Percentiles rank a stretch among this genome's conserved stretches.
phyloP scores from a whole-genome alignment of 53 echinoderm and acorn worm species.

The Crossaster papposus region DNA sequence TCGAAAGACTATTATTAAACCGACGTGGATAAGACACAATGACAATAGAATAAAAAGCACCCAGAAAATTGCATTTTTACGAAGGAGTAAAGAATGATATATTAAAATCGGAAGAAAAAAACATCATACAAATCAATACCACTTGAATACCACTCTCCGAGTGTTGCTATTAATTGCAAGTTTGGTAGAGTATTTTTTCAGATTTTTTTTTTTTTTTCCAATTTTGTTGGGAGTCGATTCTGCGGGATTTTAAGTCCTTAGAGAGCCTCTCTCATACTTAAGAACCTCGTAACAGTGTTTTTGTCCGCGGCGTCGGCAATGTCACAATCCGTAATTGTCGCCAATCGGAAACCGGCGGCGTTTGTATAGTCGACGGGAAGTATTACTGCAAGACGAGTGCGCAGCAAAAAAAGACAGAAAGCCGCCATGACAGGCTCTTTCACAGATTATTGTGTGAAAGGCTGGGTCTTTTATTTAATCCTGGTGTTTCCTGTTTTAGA shows the following conservation, averaged over 20 bases:
- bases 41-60: not conserved
- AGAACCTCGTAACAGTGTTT: slow-evolving; percentile 3
- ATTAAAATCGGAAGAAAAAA: no score
- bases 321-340: not conserved
- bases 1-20: not conserved
- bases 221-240: no score
- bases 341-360: slow-evolving; percentile 26
- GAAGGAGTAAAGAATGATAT: not conserved
- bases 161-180: not conserved
- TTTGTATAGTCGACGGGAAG: not conserved
- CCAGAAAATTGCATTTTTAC: not conserved
- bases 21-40: not conserved
- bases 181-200: not conserved
- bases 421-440: slow-evolving; percentile 33
- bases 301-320: not conserved
- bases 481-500: not conserved
- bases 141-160: not conserved
- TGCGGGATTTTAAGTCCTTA: not conserved
- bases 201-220: not conserved
- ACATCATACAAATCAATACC: not conserved
- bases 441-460: slow-evolving; percentile 11
- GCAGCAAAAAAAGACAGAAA: not conserved
- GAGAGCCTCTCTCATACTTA: not conserved
- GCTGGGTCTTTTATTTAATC: not conserved
- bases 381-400: slow-evolving; percentile 33